Evolutionary conservation across 2,888 invertebrate species (phyloP), one percentile per base, ranked within the genome.

Genomic region (Rosalia funebris): DNA sequence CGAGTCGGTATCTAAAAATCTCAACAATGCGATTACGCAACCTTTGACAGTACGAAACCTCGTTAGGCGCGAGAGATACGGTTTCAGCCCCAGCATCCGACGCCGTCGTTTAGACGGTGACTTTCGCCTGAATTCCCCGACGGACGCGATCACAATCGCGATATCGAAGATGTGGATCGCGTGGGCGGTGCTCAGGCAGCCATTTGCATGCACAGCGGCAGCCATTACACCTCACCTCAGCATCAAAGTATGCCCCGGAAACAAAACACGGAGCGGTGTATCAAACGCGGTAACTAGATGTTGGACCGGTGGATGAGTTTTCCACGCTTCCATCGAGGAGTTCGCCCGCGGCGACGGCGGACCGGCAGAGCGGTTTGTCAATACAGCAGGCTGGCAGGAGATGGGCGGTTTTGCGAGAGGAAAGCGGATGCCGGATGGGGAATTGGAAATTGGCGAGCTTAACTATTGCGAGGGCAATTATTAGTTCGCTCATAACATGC

Each of bases 191-290:
- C 74, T 69, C 68, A 73, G 70, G 77, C 77, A 74, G 77, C 78
- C 77, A 78, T 78, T 78, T 78, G 77, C 77, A 78, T 78, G 77
- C 72, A 75, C 71, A 77, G 77, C 77, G 75, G 77, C 77, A 77
- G 77, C 78, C 78, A 77, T 77, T 77, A 77, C 75, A 77, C 77
- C 58, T 54, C 75, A 77, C 77, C 77, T 75, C 73, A 73, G 72
- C 64, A 77, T 78, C 78, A 78, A 78, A 78, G 78, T 65, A 65
- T 71, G 73, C 75, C 75, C 77, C 66, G 71, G 62, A 75, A 75
- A 72, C 68, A 75, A 75, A 74, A 65, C 56, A 34, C 44, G 36
- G 25, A 44, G 11, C 69, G 68, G 62, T 65, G 66, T 66, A 73
- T 73, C 71, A 67, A 72, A 66, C 71, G 65, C 70, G 69, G 71